Evolutionary conservation across 2,113 vertebrate genomes (phyloP), one percentile per base, ranked within the genome.

Genomic region (Dicentrarchus labrax): DNA sequence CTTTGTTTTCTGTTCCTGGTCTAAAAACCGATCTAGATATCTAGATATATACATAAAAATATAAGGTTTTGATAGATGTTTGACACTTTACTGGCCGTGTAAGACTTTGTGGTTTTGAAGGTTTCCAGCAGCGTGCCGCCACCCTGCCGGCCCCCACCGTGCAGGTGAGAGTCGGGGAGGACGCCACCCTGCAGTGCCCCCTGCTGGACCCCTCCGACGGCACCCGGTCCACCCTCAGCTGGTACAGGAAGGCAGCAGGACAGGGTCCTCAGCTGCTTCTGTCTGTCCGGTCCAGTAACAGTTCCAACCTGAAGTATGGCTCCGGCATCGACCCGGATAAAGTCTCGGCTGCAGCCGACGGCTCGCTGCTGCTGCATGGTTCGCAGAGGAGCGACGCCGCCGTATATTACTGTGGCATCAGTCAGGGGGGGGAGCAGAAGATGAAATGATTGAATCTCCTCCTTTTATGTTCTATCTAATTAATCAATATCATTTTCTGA

Each of bases 331-430:
- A 16, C 4, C 72, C 77, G 0, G 43, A 71, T 0, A 84, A 80
- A 21, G 72, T 87, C 0, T 64, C 65, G 0, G 22, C 69, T 1
- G 5, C 12, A 0, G 22, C 69, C 1, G 36, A 86, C n/a, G 86
- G 87, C 4, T 89, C 82, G 2, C 74, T 90, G 76, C 43, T 68
- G 79, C 87, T 93, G 64, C 57, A 3, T 8, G 7, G 47, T 7
- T 74, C 51, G 6, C 38, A 64, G 51, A 13, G 0, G 5, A 82
- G 15, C 9, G 90, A 93, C 82, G 19, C 90, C 0, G 92, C 78
- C 0, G 19, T 84, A 45, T 93, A 93, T 69, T 93, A 75, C 88
- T 93, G 92, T 15, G 43, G 79, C 2, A 3, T 90, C n/a, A 82
- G 41, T 21, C n/a, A 2, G 0, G 73, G 76, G 0, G 11, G 9